Evolutionary conservation across 2,113 vertebrate genomes (phyloP).

Genomic region (Hippocampus mohnikei): DNA sequence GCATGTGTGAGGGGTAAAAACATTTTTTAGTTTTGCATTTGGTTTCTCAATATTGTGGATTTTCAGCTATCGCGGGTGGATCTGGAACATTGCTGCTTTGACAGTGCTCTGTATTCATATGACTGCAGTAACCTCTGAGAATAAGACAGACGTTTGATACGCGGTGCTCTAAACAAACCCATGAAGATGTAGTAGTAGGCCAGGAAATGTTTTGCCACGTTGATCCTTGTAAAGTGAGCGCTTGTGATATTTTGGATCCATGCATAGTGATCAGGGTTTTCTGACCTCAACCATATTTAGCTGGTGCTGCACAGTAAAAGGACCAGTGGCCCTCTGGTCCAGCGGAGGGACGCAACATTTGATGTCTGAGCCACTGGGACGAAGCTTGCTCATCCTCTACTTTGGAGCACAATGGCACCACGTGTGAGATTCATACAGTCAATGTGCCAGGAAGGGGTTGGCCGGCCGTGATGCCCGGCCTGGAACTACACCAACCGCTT

Average conservation of each 20-base stretch:
- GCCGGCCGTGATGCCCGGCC: too few relatives aligned
- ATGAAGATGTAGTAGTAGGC: conserved; percentile 6
- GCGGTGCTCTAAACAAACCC: not conserved
- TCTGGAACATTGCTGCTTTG: too few relatives aligned
- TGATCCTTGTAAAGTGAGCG: conserved; percentile 31
- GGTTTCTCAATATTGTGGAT: too few relatives aligned
- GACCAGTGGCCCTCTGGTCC: conserved; percentile 4
- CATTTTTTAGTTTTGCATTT: too few relatives aligned
- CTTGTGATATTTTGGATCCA: conserved; percentile 51
- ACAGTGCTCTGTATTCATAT: not conserved
- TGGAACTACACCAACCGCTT: too few relatives aligned
- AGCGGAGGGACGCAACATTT: conserved; percentile 18
- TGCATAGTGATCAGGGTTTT: conserved; percentile 44
- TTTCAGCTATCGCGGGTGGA: too few relatives aligned
- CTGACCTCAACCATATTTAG: conserved; percentile 57
- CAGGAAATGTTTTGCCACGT: conserved; percentile 51
- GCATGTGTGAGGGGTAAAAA: too few relatives aligned
- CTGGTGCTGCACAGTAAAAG: conserved; percentile 28
- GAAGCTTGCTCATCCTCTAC: conserved; percentile 7
- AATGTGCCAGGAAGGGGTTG: not conserved
- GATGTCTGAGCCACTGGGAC: not conserved
- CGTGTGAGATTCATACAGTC: conserved; percentile 10
- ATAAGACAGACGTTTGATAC: not conserved
- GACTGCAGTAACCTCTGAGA: not conserved
- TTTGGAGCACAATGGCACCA: conserved; percentile 27